Conservation (phyloP, 2,113 vertebrate genomes). For the Embiotoca jacksoni region DNA sequence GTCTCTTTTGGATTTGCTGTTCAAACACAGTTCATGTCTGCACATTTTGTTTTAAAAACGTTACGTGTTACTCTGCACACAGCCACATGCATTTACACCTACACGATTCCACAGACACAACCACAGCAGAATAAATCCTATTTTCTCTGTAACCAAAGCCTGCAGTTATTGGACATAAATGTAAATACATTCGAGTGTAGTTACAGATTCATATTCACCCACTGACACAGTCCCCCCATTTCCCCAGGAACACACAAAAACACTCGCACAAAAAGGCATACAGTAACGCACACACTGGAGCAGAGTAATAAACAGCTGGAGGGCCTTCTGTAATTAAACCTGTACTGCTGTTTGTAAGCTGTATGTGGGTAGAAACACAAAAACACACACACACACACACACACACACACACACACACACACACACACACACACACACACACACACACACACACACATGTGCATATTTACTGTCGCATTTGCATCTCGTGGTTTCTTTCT, state of each 20-base stretch:
- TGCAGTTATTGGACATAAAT: slow-evolving; percentile 12
- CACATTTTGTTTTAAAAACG: neutral
- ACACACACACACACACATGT: slow-evolving; percentile 1
- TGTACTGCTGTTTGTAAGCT: slow-evolving; percentile 73
- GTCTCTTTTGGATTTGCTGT: neutral
- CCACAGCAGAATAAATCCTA: slow-evolving; percentile 13
- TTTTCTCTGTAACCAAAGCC: slow-evolving; percentile 32
- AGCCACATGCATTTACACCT: neutral
- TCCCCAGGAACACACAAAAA: slow-evolving; percentile 20
- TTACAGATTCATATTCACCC: slow-evolving; percentile 33
- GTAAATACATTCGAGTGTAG: slow-evolving; percentile 12
- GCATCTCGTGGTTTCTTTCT: slow-evolving; percentile 52
- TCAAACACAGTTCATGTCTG: neutral
- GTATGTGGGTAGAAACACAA: slow-evolving; percentile 47
- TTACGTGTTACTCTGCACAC: slow-evolving; percentile 1
- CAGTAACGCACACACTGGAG: slow-evolving; percentile 8
- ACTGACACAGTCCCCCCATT: slow-evolving; percentile 54
- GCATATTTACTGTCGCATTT: slow-evolving; percentile 49
- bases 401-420: slow-evolving; percentile 11
- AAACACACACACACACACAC: slow-evolving; percentile 13
- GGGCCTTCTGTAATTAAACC: slow-evolving; percentile 78
- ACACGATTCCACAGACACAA: neutral
- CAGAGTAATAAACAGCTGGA: slow-evolving; percentile 70
- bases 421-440: slow-evolving; percentile 32
- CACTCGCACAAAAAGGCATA: slow-evolving; percentile 19